Evolutionary conservation across 2,113 vertebrate species (phyloP).

Genomic region (Protobothrops flavoviridis): DNA sequence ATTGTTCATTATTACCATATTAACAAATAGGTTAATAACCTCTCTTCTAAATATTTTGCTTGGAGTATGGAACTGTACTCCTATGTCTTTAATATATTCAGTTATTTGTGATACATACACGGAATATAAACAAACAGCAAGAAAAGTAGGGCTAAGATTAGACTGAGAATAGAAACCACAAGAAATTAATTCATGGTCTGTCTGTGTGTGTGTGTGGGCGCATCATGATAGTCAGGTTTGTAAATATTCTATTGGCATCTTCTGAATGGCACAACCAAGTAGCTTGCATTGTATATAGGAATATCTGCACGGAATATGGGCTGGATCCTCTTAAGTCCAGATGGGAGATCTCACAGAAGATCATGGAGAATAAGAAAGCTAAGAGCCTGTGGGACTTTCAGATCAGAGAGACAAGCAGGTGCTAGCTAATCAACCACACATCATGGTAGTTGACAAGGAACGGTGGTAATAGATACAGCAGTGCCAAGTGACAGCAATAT

Average conservation of each 20-base stretch:
- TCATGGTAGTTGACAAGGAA: background rate
- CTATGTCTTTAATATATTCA: background rate
- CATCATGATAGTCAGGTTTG: background rate
- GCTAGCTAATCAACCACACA: background rate
- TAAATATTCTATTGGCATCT: background rate
- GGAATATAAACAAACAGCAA: background rate
- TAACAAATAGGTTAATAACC: background rate
- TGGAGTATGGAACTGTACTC: background rate
- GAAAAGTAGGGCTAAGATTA: background rate
- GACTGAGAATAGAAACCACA: background rate
- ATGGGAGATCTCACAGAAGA: background rate
- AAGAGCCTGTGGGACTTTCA: background rate
- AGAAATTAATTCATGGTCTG: background rate
- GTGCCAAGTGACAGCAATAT: background rate
- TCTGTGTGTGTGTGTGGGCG: accelerated
- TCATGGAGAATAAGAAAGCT: background rate
- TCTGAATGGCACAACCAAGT: background rate
- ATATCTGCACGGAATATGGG: background rate
- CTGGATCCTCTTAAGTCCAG: background rate
- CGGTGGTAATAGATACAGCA: background rate
- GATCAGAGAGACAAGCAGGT: background rate
- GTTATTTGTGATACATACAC: background rate
- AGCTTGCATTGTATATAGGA: background rate
- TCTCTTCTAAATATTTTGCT: background rate
- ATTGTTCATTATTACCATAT: background rate